These are phyloP conservation scores for Cephus runcator DNA, from an alignment of 2,888 invertebrate genomes.

Conservation along the genomic window DNA sequence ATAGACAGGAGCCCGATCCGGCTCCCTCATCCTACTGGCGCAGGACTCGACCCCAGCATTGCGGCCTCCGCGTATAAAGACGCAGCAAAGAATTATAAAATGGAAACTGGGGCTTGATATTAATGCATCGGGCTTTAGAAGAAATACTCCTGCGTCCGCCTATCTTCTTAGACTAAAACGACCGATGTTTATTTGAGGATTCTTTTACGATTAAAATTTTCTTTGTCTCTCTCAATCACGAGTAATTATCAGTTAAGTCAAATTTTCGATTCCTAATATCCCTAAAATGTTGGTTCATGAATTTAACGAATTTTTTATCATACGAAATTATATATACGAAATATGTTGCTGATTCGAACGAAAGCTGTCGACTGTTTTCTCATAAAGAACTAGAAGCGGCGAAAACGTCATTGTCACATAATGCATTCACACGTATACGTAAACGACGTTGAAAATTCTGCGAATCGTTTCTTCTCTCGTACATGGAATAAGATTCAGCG, in stretches of 20 bases:
- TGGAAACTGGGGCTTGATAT: slow-evolving; percentile 18
- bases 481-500: background rate
- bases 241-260: too few relatives aligned
- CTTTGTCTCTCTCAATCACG: too few relatives aligned
- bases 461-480: background rate
- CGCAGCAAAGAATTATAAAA: slow-evolving; percentile 25
- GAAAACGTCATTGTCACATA: background rate
- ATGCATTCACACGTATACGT: background rate
- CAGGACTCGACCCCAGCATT: background rate
- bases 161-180: background rate
- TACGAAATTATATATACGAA: background rate
- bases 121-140: slow-evolving; percentile 22
- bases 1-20: slow-evolving; percentile 21
- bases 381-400: background rate
- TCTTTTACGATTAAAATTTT: too few relatives aligned
- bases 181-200: background rate
- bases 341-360: background rate
- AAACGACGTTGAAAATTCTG: background rate
- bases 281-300: too few relatives aligned
- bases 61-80: slow-evolving; percentile 19
- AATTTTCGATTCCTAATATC: background rate
- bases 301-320: background rate
- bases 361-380: background rate
- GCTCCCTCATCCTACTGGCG: slow-evolving; percentile 3
- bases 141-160: background rate